Conservation (phyloP, 2,888 invertebrate species). For the Lithophane semibrunnea region DNA sequence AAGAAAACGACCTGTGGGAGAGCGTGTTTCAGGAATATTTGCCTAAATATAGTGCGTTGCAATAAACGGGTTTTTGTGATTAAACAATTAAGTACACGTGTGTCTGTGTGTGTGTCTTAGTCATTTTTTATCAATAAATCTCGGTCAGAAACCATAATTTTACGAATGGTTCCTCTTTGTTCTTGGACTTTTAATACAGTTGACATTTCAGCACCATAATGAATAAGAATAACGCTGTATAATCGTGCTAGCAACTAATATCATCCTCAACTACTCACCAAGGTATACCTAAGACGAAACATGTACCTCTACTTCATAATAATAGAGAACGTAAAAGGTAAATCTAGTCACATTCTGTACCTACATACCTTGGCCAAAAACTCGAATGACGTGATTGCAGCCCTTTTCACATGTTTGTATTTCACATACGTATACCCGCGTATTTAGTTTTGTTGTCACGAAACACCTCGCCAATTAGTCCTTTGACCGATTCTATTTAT, state of each 20-base stretch:
- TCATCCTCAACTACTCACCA: neutral
- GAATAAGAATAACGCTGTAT: neutral
- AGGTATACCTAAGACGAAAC: neutral
- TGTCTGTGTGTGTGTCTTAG: too few relatives aligned
- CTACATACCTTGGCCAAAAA: neutral
- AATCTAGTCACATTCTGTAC: neutral
- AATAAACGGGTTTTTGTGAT: conserved; percentile 8
- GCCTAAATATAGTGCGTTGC: conserved; percentile 62
- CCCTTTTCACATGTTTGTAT: neutral
- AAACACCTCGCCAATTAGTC: conserved; percentile 41
- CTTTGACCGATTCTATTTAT: conserved; percentile 45
- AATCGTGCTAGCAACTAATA: neutral
- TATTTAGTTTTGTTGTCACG: conserved; percentile 45
- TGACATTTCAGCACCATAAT: neutral
- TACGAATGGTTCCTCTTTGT: neutral
- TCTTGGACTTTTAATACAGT: neutral
- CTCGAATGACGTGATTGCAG: neutral
- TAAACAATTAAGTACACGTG: neutral
- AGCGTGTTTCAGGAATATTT: conserved; percentile 69
- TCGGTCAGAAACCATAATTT: neutral
- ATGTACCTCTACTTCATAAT: neutral
- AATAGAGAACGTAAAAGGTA: neutral
- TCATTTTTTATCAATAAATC: too few relatives aligned
- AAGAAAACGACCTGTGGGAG: conserved; percentile 76
- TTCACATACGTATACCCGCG: neutral